Evolutionary conservation across 1,140 invertebrate species (phyloP).

Genomic region (Potamilus streckersoni): DNA sequence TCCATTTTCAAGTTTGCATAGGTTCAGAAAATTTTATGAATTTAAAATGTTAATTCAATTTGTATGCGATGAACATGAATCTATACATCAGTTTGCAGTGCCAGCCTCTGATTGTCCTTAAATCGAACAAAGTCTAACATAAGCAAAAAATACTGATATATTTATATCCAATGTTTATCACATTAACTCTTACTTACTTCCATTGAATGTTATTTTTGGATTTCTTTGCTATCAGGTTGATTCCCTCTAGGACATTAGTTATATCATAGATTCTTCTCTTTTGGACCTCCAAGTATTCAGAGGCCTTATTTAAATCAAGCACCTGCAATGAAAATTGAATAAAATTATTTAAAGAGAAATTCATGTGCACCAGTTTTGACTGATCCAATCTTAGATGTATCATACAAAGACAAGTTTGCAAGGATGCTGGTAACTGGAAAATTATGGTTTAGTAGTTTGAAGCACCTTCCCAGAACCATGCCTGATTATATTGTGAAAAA

Average conservation of each 20-base stretch:
- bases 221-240: slow-evolving; percentile 97
- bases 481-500: no score
- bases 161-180: no score
- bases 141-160: background rate
- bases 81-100: background rate
- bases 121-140: background rate
- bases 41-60: background rate
- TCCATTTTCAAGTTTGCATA: no score
- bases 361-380: background rate
- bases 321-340: slow-evolving; percentile 42
- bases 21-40: no score
- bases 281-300: slow-evolving; percentile 92
- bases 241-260: slow-evolving; percentile 99
- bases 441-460: no score
- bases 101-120: background rate
- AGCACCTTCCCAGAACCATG: no score
- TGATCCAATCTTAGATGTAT: background rate
- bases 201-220: slow-evolving; percentile 95
- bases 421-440: no score
- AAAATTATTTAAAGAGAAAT: background rate
- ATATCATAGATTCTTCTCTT: slow-evolving; percentile 98
- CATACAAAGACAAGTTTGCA: no score
- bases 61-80: background rate
- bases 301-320: slow-evolving; percentile 77
- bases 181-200: slow-evolving; percentile 58